Evolutionary conservation across 2,113 vertebrate genomes (phyloP), one percentile per base, ranked within the genome.

Genomic region (Leuciscus idus): DNA sequence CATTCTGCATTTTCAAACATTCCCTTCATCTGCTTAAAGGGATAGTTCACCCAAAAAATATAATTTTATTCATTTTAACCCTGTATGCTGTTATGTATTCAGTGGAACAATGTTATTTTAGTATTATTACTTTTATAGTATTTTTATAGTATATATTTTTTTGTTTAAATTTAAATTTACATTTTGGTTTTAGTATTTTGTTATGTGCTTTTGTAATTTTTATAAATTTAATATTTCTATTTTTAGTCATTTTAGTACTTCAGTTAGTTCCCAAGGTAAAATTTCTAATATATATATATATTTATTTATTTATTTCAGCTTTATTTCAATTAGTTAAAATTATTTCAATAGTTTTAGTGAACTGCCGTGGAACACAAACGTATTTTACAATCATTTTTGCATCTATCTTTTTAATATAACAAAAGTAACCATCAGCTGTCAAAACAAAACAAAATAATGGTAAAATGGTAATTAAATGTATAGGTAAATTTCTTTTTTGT

Each of bases 21-120:
- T 80, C 64, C 5, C 30, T 83, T 88, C 59, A 83, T 85, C 72
- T 78, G n/a, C 43, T 43, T 43, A 62, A 80, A 80, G 36, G 19
- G 11, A 23, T 33, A 36, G 52, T 33, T 57, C 50, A 57, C 55
- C 23, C 11, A 5, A n/a, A n/a, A 61, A 12, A 13, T 59, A 52
- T 52, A 5, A n/a, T 9, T 43, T 9, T 43, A 43, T 43, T 13
- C 52, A 19, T 52, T 52, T 17, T 17, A 52, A 17, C 43, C 15
- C 8, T 57, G 12, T 6, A 23, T 36, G 30, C 19, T 17, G 26
- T 77, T 55, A 15, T 50, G 10, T 28, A 12, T n/a, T 62, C 61
- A 61, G 59, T 61, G 57, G 57, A 61, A n/a, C 19, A 23, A 21
- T 61, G 57, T 61, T 68, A 39, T 72, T 39, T 33, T 4, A 17